phyloP scores from a whole-genome alignment of 1,140 invertebrate genomes.

The Pseudomyrmex concolor region DNA sequence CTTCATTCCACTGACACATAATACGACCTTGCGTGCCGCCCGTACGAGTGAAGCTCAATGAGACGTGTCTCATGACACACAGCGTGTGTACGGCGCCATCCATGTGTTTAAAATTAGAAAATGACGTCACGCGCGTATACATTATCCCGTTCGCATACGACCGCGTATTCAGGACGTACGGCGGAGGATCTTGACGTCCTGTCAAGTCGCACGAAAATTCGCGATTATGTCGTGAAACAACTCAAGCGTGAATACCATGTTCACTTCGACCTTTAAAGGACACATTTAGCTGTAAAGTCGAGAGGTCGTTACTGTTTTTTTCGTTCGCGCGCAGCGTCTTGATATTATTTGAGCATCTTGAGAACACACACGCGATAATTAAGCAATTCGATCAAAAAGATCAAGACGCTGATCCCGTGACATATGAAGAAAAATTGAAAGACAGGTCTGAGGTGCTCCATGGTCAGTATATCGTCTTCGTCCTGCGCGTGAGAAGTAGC shows the following conservation, averaged over 20 bases:
- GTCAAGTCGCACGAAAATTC: neutral
- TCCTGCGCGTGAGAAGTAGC: neutral
- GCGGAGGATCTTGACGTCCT: neutral
- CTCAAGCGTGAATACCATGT: neutral
- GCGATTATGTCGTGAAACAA: neutral
- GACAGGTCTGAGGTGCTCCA: conserved; percentile 1
- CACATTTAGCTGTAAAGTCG: neutral
- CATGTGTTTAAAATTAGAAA: conserved; percentile 1
- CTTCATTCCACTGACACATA: conserved; percentile 9
- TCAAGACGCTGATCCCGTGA: neutral
- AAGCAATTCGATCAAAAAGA: conserved; percentile 19
- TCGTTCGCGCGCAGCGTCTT: neutral
- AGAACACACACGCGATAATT: too few species aligned
- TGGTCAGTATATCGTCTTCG: conserved; percentile 30
- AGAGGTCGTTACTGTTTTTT: neutral
- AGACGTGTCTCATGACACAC: conserved; percentile 35
- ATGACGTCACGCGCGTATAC: conserved; percentile 16
- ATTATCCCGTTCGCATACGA: neutral
- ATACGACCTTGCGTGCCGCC: conserved; percentile 7
- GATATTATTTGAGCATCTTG: neutral
- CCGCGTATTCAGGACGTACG: neutral
- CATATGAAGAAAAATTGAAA: conserved; percentile 34
- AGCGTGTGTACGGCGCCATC: neutral
- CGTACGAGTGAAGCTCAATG: conserved; percentile 32
- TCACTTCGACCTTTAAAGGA: conserved; percentile 1